Evolutionary conservation across 2,888 invertebrate genomes (phyloP), one percentile per base, ranked within the genome.

Genomic region (Lepas anatifera): DNA sequence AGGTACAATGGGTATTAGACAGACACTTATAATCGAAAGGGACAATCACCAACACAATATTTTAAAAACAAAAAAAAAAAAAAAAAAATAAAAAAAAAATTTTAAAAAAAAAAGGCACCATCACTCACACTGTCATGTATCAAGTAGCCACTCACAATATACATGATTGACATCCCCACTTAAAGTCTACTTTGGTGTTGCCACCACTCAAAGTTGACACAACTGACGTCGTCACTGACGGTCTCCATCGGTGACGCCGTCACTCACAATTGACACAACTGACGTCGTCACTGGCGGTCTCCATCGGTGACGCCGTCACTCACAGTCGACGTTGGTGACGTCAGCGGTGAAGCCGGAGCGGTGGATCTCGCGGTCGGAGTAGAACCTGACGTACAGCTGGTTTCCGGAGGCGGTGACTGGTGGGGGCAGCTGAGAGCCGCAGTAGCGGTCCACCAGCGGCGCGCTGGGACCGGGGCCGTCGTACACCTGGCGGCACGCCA

Each of bases 371-470:
- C 72, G 76, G 68, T 83, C 83, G 0, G 86, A 84, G 76, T 87
- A 87, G 78, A 90, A 92, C 76, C 89, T 87, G 50, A 92, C 80
- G 79, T 85, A 86, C 0, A 89, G 77, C 6, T 80, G 67, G 43
- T 71, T 78, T 70, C 83, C 83, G 58, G 82, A 82, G 75, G 83
- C 81, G 10, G 84, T 82, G 32, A 85, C 79, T 11, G 84, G 77
- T 13, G 77, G 78, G n/a, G 78, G 64, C 0, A 84, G 83, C 6
- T 74, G 75, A 37, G 78, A 76, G 68, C 70, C 70, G 77, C 92
- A 92, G 76, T 84, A 87, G 71, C 83, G 83, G 27, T 84, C 86
- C 68, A 89, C 79, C 37, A 79, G 76, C 0, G 85, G 84, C 25
- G 82, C 81, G 1, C 77, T 78, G 10, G 80, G 78, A 37, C 78